Base-by-base conservation (phyloP, 2,888 invertebrate species). In the Thymelicus sylvestris region DNA sequence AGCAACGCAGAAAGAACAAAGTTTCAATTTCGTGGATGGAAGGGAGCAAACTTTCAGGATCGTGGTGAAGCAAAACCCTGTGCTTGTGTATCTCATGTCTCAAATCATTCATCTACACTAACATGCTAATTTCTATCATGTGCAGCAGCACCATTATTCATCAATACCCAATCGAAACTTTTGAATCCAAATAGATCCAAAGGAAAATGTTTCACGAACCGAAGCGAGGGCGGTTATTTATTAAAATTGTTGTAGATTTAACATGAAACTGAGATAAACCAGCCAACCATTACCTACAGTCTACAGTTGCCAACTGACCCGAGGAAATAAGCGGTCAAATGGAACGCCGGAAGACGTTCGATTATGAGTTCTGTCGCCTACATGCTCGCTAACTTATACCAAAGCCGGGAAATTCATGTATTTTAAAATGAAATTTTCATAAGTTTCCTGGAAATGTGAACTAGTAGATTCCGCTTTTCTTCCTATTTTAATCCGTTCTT, bases 361-460 rank as follows among this genome's bases (percentile, higher is more conserved):
- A 67, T 67, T 67, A 61, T 67, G 41, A 67, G 50, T 61, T 67
- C 60, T 61, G 67, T 67, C 62, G 41, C 62, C 47, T 62, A 62
- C 62, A 67, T 67, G 57, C 67, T 60, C 61, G 52, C 39, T 60
- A 67, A 67, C 39, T 67, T 66, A 66, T 66, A 66, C 47, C 66
- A n/a, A 59, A 47, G 59, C 59, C n/a, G 5, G 47, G 44, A 44
- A 66, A 59, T 59, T 59, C 48, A 67, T 67, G 60, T 67, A 67
- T 67, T 60, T 60, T 67, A 60, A 67, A 38, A 67, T 67, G 48
- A 48, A 67, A 60, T 67, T 67, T 60, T 50, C 41, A 67, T 67
- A 67, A 67, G 15, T 67, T 59, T 67, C 67, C 60, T 48, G 48
- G 19, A 60, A 60, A 60, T 39, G 39, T 39, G 39, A 60, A 19